Evolutionary conservation across 23 tunicate species (phyloP).

Genomic region (Diplosoma virens): DNA sequence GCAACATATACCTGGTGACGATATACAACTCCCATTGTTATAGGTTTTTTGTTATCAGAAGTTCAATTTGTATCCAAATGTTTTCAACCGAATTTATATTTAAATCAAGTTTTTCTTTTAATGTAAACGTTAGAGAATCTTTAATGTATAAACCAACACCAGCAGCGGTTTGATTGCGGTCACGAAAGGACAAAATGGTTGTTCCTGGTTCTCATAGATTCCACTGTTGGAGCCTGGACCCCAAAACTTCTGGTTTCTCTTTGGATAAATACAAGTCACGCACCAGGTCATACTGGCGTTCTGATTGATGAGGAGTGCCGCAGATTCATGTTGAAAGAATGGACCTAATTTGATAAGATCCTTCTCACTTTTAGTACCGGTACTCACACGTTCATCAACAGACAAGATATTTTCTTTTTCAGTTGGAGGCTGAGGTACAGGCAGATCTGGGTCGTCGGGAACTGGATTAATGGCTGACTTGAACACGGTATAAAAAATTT

Average conservation of each 20-base stretch:
- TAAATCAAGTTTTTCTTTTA: too few relatives aligned
- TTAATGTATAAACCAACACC: too few relatives aligned
- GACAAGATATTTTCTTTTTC: neutral
- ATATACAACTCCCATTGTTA: too few relatives aligned
- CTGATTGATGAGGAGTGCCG: slow-evolving; percentile 2
- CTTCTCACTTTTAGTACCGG: too few relatives aligned
- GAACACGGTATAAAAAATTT: slow-evolving; percentile 9
- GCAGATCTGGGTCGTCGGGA: slow-evolving; percentile 10
- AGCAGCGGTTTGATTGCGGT: slow-evolving; percentile 3
- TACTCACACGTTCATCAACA: too few relatives aligned
- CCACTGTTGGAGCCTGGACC: slow-evolving; percentile 39
- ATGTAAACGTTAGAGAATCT: too few relatives aligned
- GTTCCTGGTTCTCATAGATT: slow-evolving; percentile 26
- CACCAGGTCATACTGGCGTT: slow-evolving; percentile 10
- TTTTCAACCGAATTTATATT: too few relatives aligned
- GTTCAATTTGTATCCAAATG: too few relatives aligned
- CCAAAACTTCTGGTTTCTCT: slow-evolving; percentile 30
- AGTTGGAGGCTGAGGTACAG: slow-evolving; percentile 21
- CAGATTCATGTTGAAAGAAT: neutral
- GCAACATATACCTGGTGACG: too few relatives aligned
- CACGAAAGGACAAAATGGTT: slow-evolving; percentile 14
- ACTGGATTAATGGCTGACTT: slow-evolving; percentile 17
- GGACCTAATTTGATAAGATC: neutral
- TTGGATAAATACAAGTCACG: slow-evolving; percentile 32
- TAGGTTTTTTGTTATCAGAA: too few relatives aligned